Base-by-base conservation (phyloP, 2,113 vertebrate species). In the Tachycineta bicolor region DNA sequence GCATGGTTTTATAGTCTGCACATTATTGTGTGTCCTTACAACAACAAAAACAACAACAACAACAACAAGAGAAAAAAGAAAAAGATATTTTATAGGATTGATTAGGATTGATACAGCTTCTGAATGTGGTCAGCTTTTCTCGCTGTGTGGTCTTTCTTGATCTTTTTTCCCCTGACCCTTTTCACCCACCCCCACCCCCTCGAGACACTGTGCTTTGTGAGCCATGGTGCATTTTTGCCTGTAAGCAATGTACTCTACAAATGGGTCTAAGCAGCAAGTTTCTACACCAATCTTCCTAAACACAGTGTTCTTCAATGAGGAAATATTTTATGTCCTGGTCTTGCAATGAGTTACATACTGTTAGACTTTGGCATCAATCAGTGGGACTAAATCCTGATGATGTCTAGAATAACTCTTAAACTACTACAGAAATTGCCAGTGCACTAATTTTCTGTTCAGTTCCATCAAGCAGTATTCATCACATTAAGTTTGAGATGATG, bases 111-210 rank as follows among this genome's bases (percentile, higher is more conserved):
- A 83, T 79, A 82, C 39, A 90, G 55, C 70, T 90, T 47, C 33
- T 59, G 75, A 94, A 58, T 49, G 80, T 81, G 80, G 58, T 87
- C 84, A 93, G 58, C 64, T 94, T 96, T 96, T 96, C 96, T 97
- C 83, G 78, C 78, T 97, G 87, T 97, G 95, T 96, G 97, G 92
- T 97, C 94, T 91, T 82, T 64, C 41, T 89, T 85, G 77, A 70
- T 55, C 39, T 89, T 86, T 87, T 94, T 91, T 55, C 18, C 59
- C 28, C 79, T 90, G 73, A 83, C 34, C 58, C 68, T 91, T 74
- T 68, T 41, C 28, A 85, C 69, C 43, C 39, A 41, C 53, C 2
- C 56, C 68, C 44, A 29, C 41, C 69, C 78, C 31, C 44, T 43
- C 0, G 1, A 65, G 67, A 77, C 50, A 7, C n/a, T 18, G 21